phyloP scores from a whole-genome alignment of 2,888 invertebrate genomes.

The Globia sparganii region DNA sequence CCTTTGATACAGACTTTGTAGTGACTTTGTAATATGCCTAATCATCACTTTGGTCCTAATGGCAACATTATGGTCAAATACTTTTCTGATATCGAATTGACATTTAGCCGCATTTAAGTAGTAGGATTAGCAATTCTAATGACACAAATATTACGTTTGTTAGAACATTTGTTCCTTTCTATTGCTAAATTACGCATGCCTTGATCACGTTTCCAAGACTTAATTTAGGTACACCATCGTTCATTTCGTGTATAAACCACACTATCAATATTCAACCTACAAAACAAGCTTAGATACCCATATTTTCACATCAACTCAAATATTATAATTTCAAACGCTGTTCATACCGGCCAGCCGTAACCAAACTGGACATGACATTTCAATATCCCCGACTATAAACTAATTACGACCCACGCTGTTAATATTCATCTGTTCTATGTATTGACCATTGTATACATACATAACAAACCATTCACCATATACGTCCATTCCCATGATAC shows the following conservation, averaged over 20 bases:
- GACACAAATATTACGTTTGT: not conserved
- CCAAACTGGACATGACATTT: constrained; percentile 59
- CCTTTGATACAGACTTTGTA: constrained; percentile 27
- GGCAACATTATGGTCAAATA: constrained; percentile 34
- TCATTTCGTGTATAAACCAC: not conserved
- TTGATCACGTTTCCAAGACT: constrained; percentile 10
- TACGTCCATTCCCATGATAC: constrained; percentile 83
- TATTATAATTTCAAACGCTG: constrained; percentile 52
- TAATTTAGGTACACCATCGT: not conserved
- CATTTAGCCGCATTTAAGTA: not conserved
- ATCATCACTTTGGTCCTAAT: constrained; percentile 37
- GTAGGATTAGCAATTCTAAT: constrained; percentile 9
- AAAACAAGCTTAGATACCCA: constrained; percentile 17
- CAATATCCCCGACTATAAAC: constrained; percentile 58
- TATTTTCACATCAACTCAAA: constrained; percentile 26
- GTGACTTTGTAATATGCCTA: constrained; percentile 21
- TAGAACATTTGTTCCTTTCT: constrained; percentile 2
- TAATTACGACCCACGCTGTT: constrained; percentile 56
- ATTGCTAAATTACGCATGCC: not conserved
- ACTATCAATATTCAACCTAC: constrained; percentile 4
- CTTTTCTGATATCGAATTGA: constrained; percentile 25
- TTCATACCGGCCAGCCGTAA: constrained; percentile 27
- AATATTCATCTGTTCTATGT: constrained; percentile 55
- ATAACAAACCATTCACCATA: constrained; percentile 47
- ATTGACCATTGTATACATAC: constrained; percentile 48